Evolutionary conservation across 2,888 invertebrate species (phyloP).

Genomic region (Phalangium opilio): DNA sequence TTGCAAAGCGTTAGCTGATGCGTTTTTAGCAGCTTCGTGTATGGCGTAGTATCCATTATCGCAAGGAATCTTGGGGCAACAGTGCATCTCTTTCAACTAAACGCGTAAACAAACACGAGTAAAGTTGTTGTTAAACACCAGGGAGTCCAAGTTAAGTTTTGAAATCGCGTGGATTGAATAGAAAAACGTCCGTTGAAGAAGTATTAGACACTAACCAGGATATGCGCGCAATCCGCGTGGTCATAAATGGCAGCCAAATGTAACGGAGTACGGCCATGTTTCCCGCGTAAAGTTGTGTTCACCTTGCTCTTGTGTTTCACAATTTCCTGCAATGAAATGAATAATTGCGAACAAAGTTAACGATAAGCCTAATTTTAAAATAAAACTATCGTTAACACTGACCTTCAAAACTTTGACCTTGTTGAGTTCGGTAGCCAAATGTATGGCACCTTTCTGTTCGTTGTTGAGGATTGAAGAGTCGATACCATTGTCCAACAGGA

Average conservation of each 20-base stretch:
- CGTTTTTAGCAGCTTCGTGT: conserved; percentile 78
- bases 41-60: conserved; percentile 82
- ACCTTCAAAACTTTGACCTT: conserved; percentile 34
- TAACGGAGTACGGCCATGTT: conserved; percentile 43
- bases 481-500: conserved; percentile 50
- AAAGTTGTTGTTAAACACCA: not conserved
- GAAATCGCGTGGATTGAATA: too few species aligned
- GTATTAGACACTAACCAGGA: conserved; percentile 44
- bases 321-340: conserved; percentile 40
- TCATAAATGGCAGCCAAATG: conserved; percentile 73
- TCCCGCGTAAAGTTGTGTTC: conserved; percentile 6
- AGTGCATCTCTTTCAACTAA: conserved; percentile 63
- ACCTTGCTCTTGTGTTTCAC: conserved; percentile 41
- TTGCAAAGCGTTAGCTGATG: conserved; percentile 68
- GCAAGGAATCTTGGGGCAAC: conserved; percentile 58
- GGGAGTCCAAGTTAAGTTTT: too few species aligned
- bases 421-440: conserved; percentile 61
- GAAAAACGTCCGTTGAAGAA: too few species aligned
- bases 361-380: not conserved
- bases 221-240: conserved; percentile 60
- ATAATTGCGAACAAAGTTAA: too few species aligned
- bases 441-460: conserved; percentile 60
- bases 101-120: conserved; percentile 12
- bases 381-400: not conserved
- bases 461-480: conserved; percentile 53